Percentiles rank a stretch among this genome's conserved stretches.
Evolutionary conservation across 2,797 vertebrate species (phyloP).

Genomic region (Pipistrellus pygmaeus): DNA sequence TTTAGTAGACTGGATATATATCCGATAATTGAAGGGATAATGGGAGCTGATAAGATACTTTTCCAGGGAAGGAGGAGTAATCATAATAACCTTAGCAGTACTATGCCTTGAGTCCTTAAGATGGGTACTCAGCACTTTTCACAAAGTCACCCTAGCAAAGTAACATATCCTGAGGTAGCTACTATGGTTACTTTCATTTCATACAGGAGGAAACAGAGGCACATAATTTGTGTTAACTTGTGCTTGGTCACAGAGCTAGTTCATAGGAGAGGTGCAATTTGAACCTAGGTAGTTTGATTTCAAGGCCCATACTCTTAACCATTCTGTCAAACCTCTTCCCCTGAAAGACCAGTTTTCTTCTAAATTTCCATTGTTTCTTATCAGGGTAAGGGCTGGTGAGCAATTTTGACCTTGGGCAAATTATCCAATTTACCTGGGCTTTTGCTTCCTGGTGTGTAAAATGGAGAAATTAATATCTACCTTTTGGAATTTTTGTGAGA

Average conservation of each 20-base stretch:
- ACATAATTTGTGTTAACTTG: background rate
- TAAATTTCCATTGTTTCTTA: background rate
- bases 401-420: slow-evolving; percentile 53
- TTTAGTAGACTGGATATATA: no score
- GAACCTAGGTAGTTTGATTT: background rate
- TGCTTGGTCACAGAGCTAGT: background rate
- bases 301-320: background rate
- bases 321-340: background rate
- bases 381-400: background rate
- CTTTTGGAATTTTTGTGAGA: slow-evolving; percentile 55
- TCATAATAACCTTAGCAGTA: background rate
- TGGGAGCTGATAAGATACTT: background rate
- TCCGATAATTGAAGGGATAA: background rate
- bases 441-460: slow-evolving; percentile 66
- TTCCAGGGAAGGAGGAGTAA: background rate
- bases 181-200: background rate
- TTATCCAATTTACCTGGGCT: slow-evolving; percentile 14
- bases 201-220: background rate
- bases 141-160: background rate
- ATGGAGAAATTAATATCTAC: slow-evolving; percentile 72
- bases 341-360: background rate
- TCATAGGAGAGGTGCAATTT: background rate
- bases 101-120: background rate
- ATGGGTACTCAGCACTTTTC: background rate
- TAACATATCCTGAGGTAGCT: background rate